Percentiles rank a stretch among this genome's conserved stretches.
phyloP scores from a whole-genome alignment of 2,113 vertebrate genomes.

The Lampris incognitus region DNA sequence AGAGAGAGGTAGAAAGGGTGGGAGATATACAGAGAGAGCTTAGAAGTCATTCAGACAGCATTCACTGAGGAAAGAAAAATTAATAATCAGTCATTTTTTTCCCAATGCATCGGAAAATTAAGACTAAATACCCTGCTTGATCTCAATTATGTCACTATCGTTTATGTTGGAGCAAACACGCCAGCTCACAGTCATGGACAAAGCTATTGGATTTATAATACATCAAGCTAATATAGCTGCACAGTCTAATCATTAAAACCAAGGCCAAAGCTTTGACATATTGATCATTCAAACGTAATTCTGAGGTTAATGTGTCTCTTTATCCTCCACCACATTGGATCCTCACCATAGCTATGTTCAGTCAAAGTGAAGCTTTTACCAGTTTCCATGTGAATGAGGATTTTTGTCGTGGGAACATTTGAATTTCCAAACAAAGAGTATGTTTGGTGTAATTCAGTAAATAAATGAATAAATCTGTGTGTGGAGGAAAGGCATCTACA shows the following conservation, averaged over 20 bases:
- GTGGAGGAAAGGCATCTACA: background rate
- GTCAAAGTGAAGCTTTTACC: slow-evolving; percentile 18
- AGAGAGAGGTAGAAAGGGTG: background rate
- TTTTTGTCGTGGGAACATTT: background rate
- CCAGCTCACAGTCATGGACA: slow-evolving; percentile 9
- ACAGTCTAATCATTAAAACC: slow-evolving; percentile 57
- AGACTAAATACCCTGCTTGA: slow-evolving; percentile 63
- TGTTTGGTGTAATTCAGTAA: too few species aligned
- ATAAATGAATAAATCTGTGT: too few species aligned
- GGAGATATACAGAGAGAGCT: background rate
- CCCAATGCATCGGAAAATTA: slow-evolving; percentile 46
- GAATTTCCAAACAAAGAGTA: too few species aligned
- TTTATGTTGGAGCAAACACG: slow-evolving; percentile 44
- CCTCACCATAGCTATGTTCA: background rate
- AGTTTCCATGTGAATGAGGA: background rate
- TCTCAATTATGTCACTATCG: slow-evolving; percentile 59
- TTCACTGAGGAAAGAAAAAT: slow-evolving; percentile 48
- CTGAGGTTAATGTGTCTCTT: slow-evolving; percentile 54
- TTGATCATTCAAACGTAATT: slow-evolving; percentile 60
- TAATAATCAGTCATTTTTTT: slow-evolving; percentile 49
- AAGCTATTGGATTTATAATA: slow-evolving; percentile 67
- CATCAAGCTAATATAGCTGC: slow-evolving; percentile 58
- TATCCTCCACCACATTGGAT: background rate
- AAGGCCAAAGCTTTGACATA: slow-evolving; percentile 64
- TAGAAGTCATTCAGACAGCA: slow-evolving; percentile 30